A percentile compares a stretch with the other conserved stretches of the same genome.
These are phyloP conservation scores for Dunckerocampus dactyliophorus DNA, from an alignment of 2,113 vertebrate genomes.

Conservation along the genomic window DNA sequence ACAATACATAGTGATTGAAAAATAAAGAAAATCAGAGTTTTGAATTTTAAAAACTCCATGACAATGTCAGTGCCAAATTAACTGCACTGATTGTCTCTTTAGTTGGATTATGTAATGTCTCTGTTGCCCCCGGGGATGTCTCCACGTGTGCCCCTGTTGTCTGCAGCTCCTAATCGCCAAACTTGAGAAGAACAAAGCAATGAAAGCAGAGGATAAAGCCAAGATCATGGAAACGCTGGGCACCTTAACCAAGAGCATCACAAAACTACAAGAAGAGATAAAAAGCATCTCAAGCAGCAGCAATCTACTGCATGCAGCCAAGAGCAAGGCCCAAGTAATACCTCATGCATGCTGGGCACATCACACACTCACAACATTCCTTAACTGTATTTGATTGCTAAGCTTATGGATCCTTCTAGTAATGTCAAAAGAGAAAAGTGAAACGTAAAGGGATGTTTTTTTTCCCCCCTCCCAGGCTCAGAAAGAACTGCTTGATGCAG, in stretches of 20 bases:
- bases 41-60: too few relatives aligned
- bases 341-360: background rate
- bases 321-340: conserved; percentile 87
- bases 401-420: too few relatives aligned
- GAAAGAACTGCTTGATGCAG: conserved; percentile 92
- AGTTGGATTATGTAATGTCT: too few relatives aligned
- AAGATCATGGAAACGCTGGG: conserved; percentile 92
- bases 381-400: background rate
- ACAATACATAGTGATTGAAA: background rate
- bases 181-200: conserved; percentile 91
- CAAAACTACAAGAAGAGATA: conserved; percentile 93
- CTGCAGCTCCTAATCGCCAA: conserved; percentile 90
- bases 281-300: conserved; percentile 79
- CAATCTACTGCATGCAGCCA: conserved; percentile 73
- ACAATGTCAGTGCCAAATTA: too few relatives aligned
- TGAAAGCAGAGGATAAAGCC: conserved; percentile 93
- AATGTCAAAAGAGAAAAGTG: background rate
- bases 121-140: background rate
- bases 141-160: background rate
- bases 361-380: background rate
- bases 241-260: conserved; percentile 88
- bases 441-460: background rate
- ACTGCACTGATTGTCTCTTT: too few relatives aligned
- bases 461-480: conserved; percentile 77
- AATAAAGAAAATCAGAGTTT: too few relatives aligned